These are phyloP conservation scores for Drosophila sechellia DNA, from an alignment of 1,140 invertebrate species.

Conservation along the genomic window DNA sequence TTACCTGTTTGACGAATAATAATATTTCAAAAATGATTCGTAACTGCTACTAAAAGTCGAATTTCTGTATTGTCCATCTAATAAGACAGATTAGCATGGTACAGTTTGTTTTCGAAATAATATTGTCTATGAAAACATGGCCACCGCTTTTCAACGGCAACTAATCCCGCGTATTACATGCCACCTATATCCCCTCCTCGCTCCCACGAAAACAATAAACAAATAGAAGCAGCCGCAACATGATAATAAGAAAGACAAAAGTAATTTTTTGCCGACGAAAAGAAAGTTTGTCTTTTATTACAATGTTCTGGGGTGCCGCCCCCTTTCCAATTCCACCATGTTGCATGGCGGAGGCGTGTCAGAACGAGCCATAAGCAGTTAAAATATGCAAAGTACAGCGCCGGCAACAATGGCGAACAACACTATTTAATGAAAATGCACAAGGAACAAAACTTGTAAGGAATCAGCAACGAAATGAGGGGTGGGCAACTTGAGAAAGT, in stretches of 20 bases:
- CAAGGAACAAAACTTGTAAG: slow-evolving; percentile 55
- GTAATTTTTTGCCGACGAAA: slow-evolving; percentile 48
- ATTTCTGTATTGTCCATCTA: too few species aligned
- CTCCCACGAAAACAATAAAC: slow-evolving; percentile 39
- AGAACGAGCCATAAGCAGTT: slow-evolving; percentile 52
- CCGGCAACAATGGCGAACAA: slow-evolving; percentile 48
- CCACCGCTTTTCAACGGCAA: background rate
- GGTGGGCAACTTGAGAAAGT: slow-evolving; percentile 57
- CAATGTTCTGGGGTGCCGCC: slow-evolving; percentile 50
- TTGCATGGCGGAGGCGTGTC: slow-evolving; percentile 9
- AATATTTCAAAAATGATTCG: too few species aligned
- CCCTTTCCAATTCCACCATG: background rate
- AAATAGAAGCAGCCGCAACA: slow-evolving; percentile 60
- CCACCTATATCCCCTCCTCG: background rate
- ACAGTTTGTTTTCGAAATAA: background rate
- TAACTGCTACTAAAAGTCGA: too few species aligned
- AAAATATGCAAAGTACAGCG: slow-evolving; percentile 73
- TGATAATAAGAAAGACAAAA: slow-evolving; percentile 61
- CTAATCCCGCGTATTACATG: background rate
- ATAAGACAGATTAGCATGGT: too few species aligned
- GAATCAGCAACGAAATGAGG: slow-evolving; percentile 16
- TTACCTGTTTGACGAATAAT: too few species aligned
- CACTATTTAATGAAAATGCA: slow-evolving; percentile 76
- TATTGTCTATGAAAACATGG: background rate
- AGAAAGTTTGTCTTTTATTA: slow-evolving; percentile 73